Conservation (phyloP, 2,888 invertebrate species). For the Nomada goodeniana region DNA sequence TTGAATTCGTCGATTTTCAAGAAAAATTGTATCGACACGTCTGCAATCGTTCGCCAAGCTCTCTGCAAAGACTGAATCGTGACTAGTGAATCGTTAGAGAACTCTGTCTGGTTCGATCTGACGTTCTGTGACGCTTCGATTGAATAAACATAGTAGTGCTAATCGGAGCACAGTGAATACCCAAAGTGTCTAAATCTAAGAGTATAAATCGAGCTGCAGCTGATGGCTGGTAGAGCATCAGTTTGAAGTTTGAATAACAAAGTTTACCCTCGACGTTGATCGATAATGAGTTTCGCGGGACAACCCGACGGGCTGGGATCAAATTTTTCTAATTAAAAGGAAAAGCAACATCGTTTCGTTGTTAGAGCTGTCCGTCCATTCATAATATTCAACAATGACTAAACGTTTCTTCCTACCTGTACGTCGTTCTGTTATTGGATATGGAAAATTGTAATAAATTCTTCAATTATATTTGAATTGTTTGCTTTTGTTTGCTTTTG, state of each 20-base stretch:
- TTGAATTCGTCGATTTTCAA: conserved; percentile 6
- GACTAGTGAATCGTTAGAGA: conserved; percentile 21
- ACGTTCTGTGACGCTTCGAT: conserved; percentile 14
- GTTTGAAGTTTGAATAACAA: conserved; percentile 42
- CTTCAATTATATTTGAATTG: no score
- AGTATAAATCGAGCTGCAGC: conserved; percentile 23
- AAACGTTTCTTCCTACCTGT: conserved; percentile 4
- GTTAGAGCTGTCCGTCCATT: conserved; percentile 31
- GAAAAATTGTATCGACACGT: conserved; percentile 27
- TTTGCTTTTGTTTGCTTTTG: neutral
- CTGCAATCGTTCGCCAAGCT: neutral
- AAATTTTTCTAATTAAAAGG: conserved; percentile 26
- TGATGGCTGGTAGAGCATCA: conserved; percentile 21
- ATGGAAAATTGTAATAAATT: no score
- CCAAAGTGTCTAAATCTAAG: conserved; percentile 15
- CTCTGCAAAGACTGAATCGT: conserved; percentile 13
- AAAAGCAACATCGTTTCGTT: conserved; percentile 29
- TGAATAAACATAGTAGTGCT: conserved; percentile 30
- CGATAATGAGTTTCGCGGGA: conserved; percentile 46
- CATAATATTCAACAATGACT: conserved; percentile 24
- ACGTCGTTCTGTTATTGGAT: neutral
- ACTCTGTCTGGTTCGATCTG: conserved; percentile 27
- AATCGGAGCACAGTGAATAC: conserved; percentile 31
- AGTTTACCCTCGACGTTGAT: conserved; percentile 50
- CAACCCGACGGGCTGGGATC: conserved; percentile 23